Base-by-base conservation (phyloP, 2,113 vertebrate genomes). In the Seriola quinqueradiata region DNA sequence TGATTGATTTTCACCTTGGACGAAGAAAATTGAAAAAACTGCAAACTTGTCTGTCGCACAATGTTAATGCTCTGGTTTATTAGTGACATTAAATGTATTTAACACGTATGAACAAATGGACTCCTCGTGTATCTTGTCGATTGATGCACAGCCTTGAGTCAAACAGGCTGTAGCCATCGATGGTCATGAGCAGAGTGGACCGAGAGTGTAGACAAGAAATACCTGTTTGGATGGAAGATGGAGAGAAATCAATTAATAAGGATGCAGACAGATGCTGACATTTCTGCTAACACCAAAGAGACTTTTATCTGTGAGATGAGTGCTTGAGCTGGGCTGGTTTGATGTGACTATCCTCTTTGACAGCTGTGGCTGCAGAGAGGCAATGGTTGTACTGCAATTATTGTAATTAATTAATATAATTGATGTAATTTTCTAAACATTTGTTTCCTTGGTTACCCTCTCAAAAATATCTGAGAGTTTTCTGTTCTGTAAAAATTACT, bases 161-260 rank as follows among this genome's bases (percentile, higher is more conserved):
- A 17, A 70, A 46, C 28, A n/a, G 50, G 44, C 82, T 74, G 70
- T 48, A 80, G 75, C 69, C 61, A 58, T 42, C 40, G 44, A 61
- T 58, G 38, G 48, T 58, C 74, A 73, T 36, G 46, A 34, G 36
- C 72, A 63, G 54, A 38, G 28, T 73, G 65, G 74, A 65, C 64
- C 17, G 75, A 44, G 71, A 84, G 65, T n/a, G 36, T 32, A 16
- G 55, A 46, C 63, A 46, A 65, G 69, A 73, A 79, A 68, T 76
- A 85, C 73, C 74, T 86, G 86, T 83, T 65, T 19, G 50, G 82
- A 76, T 70, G 23, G 55, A 72, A 75, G 75, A 55, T 63, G 16
- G 36, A 68, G 77, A 78, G 71, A 81, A 92, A 88, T 92, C 86
- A 90, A 90, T 93, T 88, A 85, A 87, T 85, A 83, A 59, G 71